phyloP scores from a whole-genome alignment of 2,797 vertebrate genomes.

The Monodelphis domestica region DNA sequence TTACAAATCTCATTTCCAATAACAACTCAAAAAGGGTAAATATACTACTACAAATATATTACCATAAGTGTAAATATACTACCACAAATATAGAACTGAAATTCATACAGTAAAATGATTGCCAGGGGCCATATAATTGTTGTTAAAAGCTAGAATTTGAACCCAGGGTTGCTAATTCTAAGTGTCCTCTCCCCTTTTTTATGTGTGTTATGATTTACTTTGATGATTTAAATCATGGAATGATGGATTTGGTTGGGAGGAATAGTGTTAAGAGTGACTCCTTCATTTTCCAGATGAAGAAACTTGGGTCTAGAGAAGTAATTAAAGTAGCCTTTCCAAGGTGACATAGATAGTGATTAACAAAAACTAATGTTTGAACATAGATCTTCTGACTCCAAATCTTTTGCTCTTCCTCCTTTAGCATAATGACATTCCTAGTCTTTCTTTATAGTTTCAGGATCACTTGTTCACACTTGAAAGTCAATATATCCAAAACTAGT shows the following conservation, averaged over 20 bases:
- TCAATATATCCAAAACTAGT: background rate
- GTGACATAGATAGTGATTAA: background rate
- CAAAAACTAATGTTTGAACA: background rate
- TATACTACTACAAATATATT: background rate
- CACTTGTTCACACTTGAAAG: background rate
- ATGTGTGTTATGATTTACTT: background rate
- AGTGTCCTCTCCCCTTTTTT: background rate
- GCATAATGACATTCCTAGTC: background rate
- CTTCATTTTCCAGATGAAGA: background rate
- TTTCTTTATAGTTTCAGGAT: too few relatives aligned
- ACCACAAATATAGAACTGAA: background rate
- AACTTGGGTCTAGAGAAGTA: background rate
- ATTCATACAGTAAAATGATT: background rate
- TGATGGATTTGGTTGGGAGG: background rate
- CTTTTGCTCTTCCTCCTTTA: background rate
- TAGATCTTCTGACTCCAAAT: background rate
- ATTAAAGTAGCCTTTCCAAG: background rate
- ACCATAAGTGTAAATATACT: background rate
- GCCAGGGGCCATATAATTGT: background rate
- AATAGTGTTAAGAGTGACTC: background rate
- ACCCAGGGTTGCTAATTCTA: background rate
- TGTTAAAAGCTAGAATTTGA: background rate
- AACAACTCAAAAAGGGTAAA: background rate
- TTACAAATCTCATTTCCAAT: background rate
- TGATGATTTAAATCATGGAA: background rate